Evolutionary conservation across 37 sponge, comb jelly and placozoan genomes (phyloP), one percentile per base, ranked within the genome.

Genomic region (Chondrosia reniformis): DNA sequence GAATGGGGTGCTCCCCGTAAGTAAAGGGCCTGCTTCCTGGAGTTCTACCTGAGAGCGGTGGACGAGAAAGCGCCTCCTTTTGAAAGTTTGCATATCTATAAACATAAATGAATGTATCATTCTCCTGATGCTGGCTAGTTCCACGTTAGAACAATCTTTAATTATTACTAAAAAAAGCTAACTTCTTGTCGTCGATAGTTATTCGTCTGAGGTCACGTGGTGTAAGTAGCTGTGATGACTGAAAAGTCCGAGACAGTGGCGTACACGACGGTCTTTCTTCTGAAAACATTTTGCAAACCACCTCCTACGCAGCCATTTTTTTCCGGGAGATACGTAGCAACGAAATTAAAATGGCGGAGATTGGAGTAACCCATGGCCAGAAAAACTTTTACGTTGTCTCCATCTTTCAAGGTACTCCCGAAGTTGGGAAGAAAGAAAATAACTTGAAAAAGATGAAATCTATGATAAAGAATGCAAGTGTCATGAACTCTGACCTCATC

Each of bases 141-240:
- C n/a, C n/a, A n/a, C n/a, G n/a, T n/a, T n/a, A n/a, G n/a, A n/a
- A n/a, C n/a, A n/a, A n/a, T n/a, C 52, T 49, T 19, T 49, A 49
- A 15, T 49, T 10, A 49, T 49, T 19, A 49, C 15, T 59, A 3
- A 40, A 10, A 69, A 2, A 6, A 36, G 75, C 92, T 76, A 37
- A 93, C 94, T 86, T 82, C 49, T 76, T 30, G 0, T 86, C 34
- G 38, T 89, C 87, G 44, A 89, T 86, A 44, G 94, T 89, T 32
- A 89, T 79, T 76, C 94, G 61, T 22, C 38, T 54, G 78, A 89
- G 79, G 28, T 88, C 67, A 28, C 36, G 67, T n/a, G 94, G 94
- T 0, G 94, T 86, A 46, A 79, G 86, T 31, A 93, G 81, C 33
- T 86, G 90, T 8, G 83, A 69, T 33, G 84, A 78, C 40, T 79